These are phyloP conservation scores for Nymphalis c-album DNA, from an alignment of 2,888 invertebrate species.

Conservation along the genomic window DNA sequence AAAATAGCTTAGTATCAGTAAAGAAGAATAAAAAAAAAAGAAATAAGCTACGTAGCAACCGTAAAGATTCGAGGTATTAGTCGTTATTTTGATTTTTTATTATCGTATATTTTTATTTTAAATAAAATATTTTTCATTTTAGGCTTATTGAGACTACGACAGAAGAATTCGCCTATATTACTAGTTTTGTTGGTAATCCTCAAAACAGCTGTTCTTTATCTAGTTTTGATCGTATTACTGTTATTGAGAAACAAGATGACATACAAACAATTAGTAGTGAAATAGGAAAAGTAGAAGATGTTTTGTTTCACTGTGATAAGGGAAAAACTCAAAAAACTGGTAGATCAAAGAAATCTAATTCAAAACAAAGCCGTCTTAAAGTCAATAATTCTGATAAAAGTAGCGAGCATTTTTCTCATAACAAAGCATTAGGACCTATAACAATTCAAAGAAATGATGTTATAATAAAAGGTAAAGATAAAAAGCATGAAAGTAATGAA, in stretches of 20 bases:
- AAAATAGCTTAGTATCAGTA: slow-evolving; percentile 47
- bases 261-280: slow-evolving; percentile 37
- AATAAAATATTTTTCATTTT: slow-evolving; percentile 39
- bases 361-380: neutral
- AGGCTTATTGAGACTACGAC: slow-evolving; percentile 65
- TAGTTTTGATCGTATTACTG: slow-evolving; percentile 67
- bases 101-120: slow-evolving; percentile 7
- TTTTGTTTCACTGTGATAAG: neutral
- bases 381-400: neutral
- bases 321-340: slow-evolving; percentile 4
- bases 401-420: neutral
- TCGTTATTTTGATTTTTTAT: neutral
- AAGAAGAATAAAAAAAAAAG: slow-evolving; percentile 46
- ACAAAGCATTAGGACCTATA: neutral
- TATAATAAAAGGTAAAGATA: neutral
- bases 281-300: slow-evolving; percentile 26
- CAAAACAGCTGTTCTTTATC: slow-evolving; percentile 52
- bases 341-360: neutral
- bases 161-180: slow-evolving; percentile 66
- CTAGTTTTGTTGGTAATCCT: slow-evolving; percentile 56
- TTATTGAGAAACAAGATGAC: slow-evolving; percentile 59
- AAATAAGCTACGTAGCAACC: slow-evolving; percentile 43
- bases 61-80: slow-evolving; percentile 56
- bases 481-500: neutral
- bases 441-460: neutral